Percentiles rank a stretch among this genome's conserved stretches.
These are phyloP conservation scores for Cremastinae sp. DNA, from an alignment of 2,888 invertebrate genomes.

Conservation along the genomic window DNA sequence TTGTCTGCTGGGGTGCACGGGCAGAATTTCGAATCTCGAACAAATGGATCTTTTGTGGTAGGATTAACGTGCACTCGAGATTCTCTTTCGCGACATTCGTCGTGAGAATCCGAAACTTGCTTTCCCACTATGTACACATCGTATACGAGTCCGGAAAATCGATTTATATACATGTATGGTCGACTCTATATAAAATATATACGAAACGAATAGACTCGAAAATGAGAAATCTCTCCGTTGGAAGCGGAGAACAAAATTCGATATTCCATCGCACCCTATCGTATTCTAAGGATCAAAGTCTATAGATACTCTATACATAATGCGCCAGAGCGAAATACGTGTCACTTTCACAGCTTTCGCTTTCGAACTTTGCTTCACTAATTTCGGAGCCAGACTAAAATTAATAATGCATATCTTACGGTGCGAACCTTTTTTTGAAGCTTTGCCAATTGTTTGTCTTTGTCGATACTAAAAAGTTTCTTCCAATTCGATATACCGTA, in stretches of 20 bases:
- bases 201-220: conserved; percentile 41
- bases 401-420: too few species aligned
- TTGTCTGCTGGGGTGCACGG: conserved; percentile 31
- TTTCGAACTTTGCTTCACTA: too few species aligned
- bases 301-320: conserved; percentile 1
- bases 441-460: too few species aligned
- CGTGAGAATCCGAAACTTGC: conserved; percentile 9
- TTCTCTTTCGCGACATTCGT: conserved; percentile 26
- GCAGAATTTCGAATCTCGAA: conserved; percentile 36
- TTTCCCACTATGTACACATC: conserved; percentile 7
- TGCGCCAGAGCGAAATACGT: conserved; percentile 52
- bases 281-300: conserved; percentile 28
- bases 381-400: too few species aligned
- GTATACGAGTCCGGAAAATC: not conserved
- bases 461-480: too few species aligned
- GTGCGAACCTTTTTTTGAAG: too few species aligned
- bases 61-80: conserved; percentile 51
- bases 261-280: conserved; percentile 44
- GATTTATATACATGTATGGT: conserved; percentile 9
- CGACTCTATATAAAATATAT: not conserved
- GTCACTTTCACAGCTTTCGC: too few species aligned
- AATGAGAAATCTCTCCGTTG: conserved; percentile 47
- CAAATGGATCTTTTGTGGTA: conserved; percentile 47
- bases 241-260: conserved; percentile 39
- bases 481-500: too few species aligned